Base-by-base conservation (phyloP, 2,797 vertebrate species). In the Rhabdophis nuchalis region DNA sequence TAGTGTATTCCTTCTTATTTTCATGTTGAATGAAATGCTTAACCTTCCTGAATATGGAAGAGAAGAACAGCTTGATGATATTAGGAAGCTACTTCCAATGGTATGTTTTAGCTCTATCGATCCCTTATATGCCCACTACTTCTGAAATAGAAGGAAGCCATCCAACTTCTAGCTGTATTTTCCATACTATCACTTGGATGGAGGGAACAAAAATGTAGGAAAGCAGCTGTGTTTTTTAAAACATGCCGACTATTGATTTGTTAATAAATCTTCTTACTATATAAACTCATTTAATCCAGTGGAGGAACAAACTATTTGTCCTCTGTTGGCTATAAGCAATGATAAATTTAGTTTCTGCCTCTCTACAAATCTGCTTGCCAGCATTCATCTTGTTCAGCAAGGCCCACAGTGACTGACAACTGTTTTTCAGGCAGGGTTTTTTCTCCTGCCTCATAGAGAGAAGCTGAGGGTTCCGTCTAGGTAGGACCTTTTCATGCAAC, bases 11-110 rank as follows among this genome's bases (percentile, higher is more conserved):
- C 95, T 97, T 96, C 95, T 95, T 97, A 95, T 97, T 98, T 98
- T 97, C 97, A 98, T 98, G 97, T 98, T 98, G 97, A 97, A 96
- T 97, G 97, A 96, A 96, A 97, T 96, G 96, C 97, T 95, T 97
- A 97, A 97, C 97, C 96, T 97, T 96, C 96, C 95, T 96, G 96
- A 97, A 97, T 96, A 95, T 97, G 96, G 53, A 97, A 98, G 96
- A 96, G 93, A 92, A 97, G 95, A 23, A 61, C 96, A 96, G 97
- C 96, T 95, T 97, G 94, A 95, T 96, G 97, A 97, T 98, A 97
- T 96, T 97, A 97, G 97, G 96, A 97, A 97, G 97, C 96, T 96
- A 96, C 88, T 97, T 97, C 96, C 97, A 97, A 96, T 96, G 94
- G 77, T 96, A 95, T 96, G 95, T 97, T 97, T 97, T 97, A 96